Percentiles rank a stretch among this genome's conserved stretches.
These are phyloP conservation scores for Gobio occitaniae DNA, from an alignment of 2,797 vertebrate genomes.

Conservation along the genomic window DNA sequence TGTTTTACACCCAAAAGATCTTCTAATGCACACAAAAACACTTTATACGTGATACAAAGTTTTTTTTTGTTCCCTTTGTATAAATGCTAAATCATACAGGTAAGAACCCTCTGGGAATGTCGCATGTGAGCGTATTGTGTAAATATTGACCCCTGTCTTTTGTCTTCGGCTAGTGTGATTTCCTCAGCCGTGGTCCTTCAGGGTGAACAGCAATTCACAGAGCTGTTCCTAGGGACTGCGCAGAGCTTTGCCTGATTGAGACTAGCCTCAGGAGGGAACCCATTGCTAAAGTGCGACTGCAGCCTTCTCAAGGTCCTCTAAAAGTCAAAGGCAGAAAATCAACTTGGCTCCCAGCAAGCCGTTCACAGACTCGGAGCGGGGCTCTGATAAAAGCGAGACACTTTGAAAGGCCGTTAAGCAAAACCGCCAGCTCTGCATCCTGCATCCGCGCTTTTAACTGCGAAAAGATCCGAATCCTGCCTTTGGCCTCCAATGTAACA, in stretches of 20 bases:
- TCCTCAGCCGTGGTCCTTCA: constrained; percentile 46
- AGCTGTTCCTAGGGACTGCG: constrained; percentile 54
- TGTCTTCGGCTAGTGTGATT: constrained; percentile 53
- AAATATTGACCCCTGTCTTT: constrained; percentile 53
- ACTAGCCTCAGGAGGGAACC: constrained; percentile 52
- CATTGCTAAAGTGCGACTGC: constrained; percentile 57
- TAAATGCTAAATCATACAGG: not conserved
- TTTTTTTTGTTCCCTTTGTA: not conserved
- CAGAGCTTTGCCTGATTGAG: constrained; percentile 61
- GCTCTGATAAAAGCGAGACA: constrained; percentile 44
- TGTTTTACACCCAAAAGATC: constrained; percentile 3
- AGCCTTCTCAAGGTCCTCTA: constrained; percentile 59
- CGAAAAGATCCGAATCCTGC: constrained; percentile 26
- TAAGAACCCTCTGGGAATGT: constrained; percentile 28
- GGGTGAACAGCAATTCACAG: constrained; percentile 55
- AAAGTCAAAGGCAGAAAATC: constrained; percentile 62
- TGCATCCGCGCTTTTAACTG: constrained; percentile 26
- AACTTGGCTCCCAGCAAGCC: constrained; percentile 50
- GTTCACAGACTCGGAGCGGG: constrained; percentile 17
- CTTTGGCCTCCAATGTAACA: constrained; percentile 47
- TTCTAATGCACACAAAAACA: not conserved
- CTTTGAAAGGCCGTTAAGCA: constrained; percentile 49
- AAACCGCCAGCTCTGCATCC: constrained; percentile 30
- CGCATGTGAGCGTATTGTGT: constrained; percentile 34
- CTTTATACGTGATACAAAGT: not conserved